Percentiles rank a stretch among this genome's conserved stretches.
These are phyloP conservation scores for Prosapia bicincta DNA, from an alignment of 2,888 invertebrate species.

Conservation along the genomic window DNA sequence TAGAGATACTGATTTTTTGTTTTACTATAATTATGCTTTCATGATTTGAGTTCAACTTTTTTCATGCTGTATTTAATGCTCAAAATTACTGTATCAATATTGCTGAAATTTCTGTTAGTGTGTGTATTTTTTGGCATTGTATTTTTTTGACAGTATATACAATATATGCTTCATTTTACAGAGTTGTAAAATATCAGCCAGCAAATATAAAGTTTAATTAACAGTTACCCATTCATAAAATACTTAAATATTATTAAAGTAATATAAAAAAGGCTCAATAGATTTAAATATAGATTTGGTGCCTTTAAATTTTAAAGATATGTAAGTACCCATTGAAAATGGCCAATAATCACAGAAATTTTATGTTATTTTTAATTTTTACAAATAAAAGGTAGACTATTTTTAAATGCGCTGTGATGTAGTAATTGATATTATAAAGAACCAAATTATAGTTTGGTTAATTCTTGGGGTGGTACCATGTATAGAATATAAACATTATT, in stretches of 20 bases:
- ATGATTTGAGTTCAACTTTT: too few relatives aligned
- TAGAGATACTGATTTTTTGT: too few relatives aligned
- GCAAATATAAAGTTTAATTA: too few relatives aligned
- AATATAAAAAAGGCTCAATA: background rate
- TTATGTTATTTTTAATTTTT: background rate
- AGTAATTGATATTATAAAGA: background rate
- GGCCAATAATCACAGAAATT: background rate
- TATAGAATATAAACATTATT: background rate
- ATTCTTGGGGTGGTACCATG: background rate
- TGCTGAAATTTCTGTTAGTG: too few relatives aligned
- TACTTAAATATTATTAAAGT: background rate
- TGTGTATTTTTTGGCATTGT: too few relatives aligned
- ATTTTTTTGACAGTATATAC: too few relatives aligned
- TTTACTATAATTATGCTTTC: too few relatives aligned
- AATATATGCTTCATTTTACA: too few relatives aligned
- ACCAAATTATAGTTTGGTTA: background rate
- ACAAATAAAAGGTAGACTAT: background rate
- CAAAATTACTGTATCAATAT: too few relatives aligned
- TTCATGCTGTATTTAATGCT: too few relatives aligned
- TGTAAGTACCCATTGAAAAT: background rate
- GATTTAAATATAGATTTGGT: background rate
- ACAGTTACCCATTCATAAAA: background rate
- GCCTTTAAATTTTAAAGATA: background rate
- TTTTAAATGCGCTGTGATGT: background rate
- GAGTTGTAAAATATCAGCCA: too few relatives aligned